Base-by-base conservation (phyloP, 2,888 invertebrate genomes). In the Chironomus tentans region DNA sequence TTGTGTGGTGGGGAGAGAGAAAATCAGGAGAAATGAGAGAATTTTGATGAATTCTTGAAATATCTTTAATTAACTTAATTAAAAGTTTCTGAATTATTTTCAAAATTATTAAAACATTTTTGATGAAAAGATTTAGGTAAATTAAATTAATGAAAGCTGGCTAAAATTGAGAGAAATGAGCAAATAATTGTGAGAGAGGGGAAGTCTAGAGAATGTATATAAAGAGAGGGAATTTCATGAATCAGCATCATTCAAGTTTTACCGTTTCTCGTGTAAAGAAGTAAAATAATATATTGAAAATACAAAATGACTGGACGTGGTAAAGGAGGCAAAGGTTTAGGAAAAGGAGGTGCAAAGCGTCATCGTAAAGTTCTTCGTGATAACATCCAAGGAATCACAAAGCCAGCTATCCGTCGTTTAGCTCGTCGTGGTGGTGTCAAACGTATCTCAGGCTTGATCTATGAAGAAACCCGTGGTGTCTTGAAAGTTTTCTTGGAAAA, bases 301-400 rank as follows among this genome's bases (percentile, higher is more conserved):
- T 56, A 18, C n/a, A 84, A 82, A 78, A 92, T 92, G 92, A 90
- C 92, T 82, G 92, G 92, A 78, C 90, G 92, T 77, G 92, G 92
- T 77, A 91, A 92, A 87, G 91, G 91, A 81, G 90, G 91, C 76
- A 91, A 92, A 84, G 91, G 92, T 77, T 85, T 92, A 76, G 92
- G 92, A 76, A 92, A 92, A 83, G 91, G 91, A 79, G 92, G 92
- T 77, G 93, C 92, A 48, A 93, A 92, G 83, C 91, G 93, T 79
- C 93, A 94, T 84, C 86, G 93, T 77, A 94, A 93, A 82, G 92
- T 94, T 1, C 82, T 91, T 12, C 87, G 91, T 77, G 92, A 92
- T 82, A 56, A 56, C 56, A 56, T 56, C 18, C 56, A 56, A 56
- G 56, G 56, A 15, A 56, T 56, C 56, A 56, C 56, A 56, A 56